Conservation (phyloP, 2,797 vertebrate species). For the Allochrocebus solatus region DNA sequence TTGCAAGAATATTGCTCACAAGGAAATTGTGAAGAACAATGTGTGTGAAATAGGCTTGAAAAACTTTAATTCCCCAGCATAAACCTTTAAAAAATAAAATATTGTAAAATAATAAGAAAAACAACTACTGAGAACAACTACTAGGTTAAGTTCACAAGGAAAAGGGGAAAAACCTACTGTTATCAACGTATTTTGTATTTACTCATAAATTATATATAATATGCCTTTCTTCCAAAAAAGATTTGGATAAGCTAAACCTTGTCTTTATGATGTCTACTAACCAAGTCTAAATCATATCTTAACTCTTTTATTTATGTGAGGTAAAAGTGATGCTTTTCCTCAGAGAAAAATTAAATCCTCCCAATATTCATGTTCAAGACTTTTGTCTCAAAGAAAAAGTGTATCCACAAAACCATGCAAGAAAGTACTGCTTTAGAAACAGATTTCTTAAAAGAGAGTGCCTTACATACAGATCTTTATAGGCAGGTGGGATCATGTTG, state of each 20-base stretch:
- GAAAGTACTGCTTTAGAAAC: constrained; percentile 12
- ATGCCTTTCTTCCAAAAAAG: constrained; percentile 25
- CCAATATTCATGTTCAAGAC: not conserved
- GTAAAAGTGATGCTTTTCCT: constrained; percentile 14
- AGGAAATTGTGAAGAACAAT: not conserved
- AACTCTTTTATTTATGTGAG: not conserved
- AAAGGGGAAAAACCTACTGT: not conserved
- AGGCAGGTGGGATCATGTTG: not conserved
- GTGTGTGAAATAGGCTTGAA: not conserved
- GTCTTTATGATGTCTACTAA: constrained; percentile 21
- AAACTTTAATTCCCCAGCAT: not conserved
- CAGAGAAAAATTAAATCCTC: constrained; percentile 21
- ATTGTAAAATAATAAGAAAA: constrained; percentile 47
- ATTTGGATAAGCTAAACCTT: not conserved
- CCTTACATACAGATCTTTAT: not conserved
- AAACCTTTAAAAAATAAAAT: constrained; percentile 35
- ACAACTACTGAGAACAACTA: not conserved
- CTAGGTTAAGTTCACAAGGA: not conserved
- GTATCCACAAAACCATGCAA: not conserved
- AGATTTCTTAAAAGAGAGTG: not conserved
- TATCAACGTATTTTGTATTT: not conserved
- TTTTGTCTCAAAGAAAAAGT: constrained; percentile 55
- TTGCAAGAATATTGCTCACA: not conserved
- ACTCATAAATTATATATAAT: constrained; percentile 34
- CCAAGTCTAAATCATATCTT: not conserved